Evolutionary conservation across 2,888 invertebrate genomes (phyloP).

Genomic region (Crepidodera aurea): DNA sequence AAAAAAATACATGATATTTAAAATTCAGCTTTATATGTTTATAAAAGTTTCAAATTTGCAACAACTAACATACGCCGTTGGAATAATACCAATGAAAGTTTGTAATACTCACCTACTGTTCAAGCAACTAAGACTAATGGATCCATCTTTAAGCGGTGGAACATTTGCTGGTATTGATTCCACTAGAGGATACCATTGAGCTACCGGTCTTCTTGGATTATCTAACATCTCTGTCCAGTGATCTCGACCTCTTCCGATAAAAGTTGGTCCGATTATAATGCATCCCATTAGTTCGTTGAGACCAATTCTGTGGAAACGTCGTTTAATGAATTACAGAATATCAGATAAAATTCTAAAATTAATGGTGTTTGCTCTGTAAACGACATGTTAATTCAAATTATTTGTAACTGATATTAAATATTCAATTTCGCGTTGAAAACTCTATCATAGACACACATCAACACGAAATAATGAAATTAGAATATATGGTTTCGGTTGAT

Average conservation of each 20-base stretch:
- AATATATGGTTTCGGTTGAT: no score
- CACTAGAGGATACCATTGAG: slow-evolving; percentile 83
- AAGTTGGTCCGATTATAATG: slow-evolving; percentile 78
- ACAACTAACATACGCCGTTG: no score
- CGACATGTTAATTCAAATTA: slow-evolving; percentile 9
- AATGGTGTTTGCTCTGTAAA: not conserved
- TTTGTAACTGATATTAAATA: not conserved
- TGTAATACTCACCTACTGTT: slow-evolving; percentile 14
- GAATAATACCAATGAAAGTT: no score
- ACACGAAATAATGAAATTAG: no score
- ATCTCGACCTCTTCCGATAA: slow-evolving; percentile 79
- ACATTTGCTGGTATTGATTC: slow-evolving; percentile 75
- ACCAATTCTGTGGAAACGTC: slow-evolving; percentile 71
- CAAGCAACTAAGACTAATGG: slow-evolving; percentile 42
- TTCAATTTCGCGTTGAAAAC: not conserved
- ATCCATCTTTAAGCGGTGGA: slow-evolving; percentile 64
- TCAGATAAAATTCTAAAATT: no score
- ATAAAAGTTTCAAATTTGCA: no score
- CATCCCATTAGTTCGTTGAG: slow-evolving; percentile 88
- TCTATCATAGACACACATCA: no score
- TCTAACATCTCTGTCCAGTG: slow-evolving; percentile 89
- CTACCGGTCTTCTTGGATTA: slow-evolving; percentile 82
- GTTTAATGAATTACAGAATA: no score
- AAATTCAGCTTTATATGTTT: no score
- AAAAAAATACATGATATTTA: no score